phyloP scores from a whole-genome alignment of 1,140 invertebrate species.

The Papilio xuthus region DNA sequence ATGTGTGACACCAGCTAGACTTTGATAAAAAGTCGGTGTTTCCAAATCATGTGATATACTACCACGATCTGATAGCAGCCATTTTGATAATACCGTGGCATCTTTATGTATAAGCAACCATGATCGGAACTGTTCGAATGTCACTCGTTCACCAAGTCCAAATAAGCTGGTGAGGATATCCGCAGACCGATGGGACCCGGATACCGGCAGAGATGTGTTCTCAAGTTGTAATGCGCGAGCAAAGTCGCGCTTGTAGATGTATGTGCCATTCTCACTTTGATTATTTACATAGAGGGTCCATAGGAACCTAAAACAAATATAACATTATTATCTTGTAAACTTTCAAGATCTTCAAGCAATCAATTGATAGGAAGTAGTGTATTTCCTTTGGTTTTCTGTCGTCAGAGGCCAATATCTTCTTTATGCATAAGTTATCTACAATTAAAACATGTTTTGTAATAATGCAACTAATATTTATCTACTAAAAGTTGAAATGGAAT shows the following conservation, averaged over 20 bases:
- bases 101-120: conserved; percentile 88
- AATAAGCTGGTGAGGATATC: conserved; percentile 81
- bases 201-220: conserved; percentile 68
- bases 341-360: no score
- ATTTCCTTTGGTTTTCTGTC: no score
- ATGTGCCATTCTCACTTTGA: conserved; percentile 88
- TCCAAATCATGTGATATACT: conserved; percentile 90
- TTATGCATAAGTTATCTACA: no score
- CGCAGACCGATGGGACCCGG: conserved; percentile 61
- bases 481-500: no score
- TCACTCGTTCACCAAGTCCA: conserved; percentile 82
- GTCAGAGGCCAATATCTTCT: no score
- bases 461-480: no score
- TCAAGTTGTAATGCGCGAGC: conserved; percentile 85
- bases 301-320: conserved; percentile 84
- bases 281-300: conserved; percentile 94
- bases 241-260: conserved; percentile 89
- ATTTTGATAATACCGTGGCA: conserved; percentile 90
- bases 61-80: conserved; percentile 88
- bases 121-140: conserved; percentile 87
- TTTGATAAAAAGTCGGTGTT: conserved; percentile 95
- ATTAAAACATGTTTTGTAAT: no score
- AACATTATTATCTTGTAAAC: no score
- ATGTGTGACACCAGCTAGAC: conserved; percentile 94
- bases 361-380: no score